Base-by-base conservation (phyloP, 2,797 vertebrate genomes). In the Leptoclinus maculatus region DNA sequence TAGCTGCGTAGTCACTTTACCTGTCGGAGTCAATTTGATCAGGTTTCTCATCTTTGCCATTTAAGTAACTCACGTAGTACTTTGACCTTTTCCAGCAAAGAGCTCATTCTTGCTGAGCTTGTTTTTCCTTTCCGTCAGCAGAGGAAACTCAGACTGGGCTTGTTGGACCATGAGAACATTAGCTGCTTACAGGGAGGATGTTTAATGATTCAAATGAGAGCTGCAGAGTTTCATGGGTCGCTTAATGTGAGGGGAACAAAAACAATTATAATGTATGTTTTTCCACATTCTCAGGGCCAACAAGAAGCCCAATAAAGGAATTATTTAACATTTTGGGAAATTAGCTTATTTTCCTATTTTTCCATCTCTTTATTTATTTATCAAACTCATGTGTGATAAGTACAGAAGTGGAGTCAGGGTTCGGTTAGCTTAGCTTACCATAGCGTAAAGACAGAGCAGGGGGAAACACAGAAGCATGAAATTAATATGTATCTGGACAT, bases 161-260 rank as follows among this genome's bases (percentile, higher is more conserved):
- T 41, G 76, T 6, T 79, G 64, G 57, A 73, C 66, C 83, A 23
- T 75, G 43, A 27, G 53, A 39, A 71, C 63, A 54, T 60, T 12
- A 51, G 47, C 66, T 29, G 57, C 41, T 41, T 1, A 11, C 53
- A 66, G 29, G 23, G 45, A 85, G 49, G 23, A 58, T 43, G 41
- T 83, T 75, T 86, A 91, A 89, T 87, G 70, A 89, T 89, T 92
- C 81, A 71, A 84, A 80, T 1, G 16, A 63, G 49, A 73, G 60
- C 64, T 64, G 58, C 56, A 71, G 57, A 66, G 56, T 79, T 84
- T 71, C n/a, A 71, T 0, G 0, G 51, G 10, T 67, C 41, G 34
- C 2, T 7, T 53, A 12, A 32, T 62, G 29, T 10, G 7, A 49
- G 4, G 19, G 25, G 10, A 43, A 66, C 43, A 45, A 68, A 67